Percentiles rank a stretch among this genome's conserved stretches.
phyloP scores from a whole-genome alignment of 2,888 invertebrate species.

The Branchipolynoe longqiensis region DNA sequence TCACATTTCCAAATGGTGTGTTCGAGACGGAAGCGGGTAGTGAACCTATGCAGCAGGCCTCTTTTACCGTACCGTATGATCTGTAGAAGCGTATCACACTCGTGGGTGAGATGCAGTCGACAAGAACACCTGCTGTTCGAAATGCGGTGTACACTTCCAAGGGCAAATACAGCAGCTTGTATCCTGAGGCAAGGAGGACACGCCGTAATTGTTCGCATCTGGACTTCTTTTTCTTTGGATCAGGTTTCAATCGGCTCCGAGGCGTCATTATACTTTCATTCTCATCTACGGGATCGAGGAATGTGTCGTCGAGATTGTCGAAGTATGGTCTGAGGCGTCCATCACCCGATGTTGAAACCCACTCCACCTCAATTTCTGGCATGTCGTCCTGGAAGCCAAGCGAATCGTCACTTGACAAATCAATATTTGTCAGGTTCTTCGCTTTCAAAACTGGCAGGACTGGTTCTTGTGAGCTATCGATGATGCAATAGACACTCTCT shows the following conservation, averaged over 20 bases:
- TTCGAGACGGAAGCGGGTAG: constrained; percentile 64
- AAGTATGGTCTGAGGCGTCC: constrained; percentile 63
- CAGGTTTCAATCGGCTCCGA: constrained; percentile 38
- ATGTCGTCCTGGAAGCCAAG: constrained; percentile 41
- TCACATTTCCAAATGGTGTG: constrained; percentile 65
- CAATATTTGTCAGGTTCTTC: constrained; percentile 32
- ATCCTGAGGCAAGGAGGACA: constrained; percentile 65
- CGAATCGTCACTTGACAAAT: constrained; percentile 33
- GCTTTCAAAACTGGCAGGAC: constrained; percentile 64
- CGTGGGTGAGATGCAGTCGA: constrained; percentile 66
- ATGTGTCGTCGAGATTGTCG: constrained; percentile 65
- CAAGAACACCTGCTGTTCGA: constrained; percentile 63
- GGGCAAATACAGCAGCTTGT: constrained; percentile 68
- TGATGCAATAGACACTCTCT: constrained; percentile 65
- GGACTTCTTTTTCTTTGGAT: constrained; percentile 61
- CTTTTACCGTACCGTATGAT: constrained; percentile 57
- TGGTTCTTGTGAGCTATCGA: constrained; percentile 64
- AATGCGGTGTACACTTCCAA: constrained; percentile 66
- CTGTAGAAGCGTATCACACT: constrained; percentile 66
- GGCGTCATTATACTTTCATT: constrained; percentile 46
- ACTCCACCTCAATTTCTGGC: constrained; percentile 64
- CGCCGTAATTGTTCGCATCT: constrained; percentile 64
- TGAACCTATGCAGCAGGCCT: constrained; percentile 61
- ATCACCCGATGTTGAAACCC: constrained; percentile 64
- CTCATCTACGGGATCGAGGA: constrained; percentile 59